Base-by-base conservation (phyloP, 2,797 vertebrate species). In the Oreochromis mossambicus region DNA sequence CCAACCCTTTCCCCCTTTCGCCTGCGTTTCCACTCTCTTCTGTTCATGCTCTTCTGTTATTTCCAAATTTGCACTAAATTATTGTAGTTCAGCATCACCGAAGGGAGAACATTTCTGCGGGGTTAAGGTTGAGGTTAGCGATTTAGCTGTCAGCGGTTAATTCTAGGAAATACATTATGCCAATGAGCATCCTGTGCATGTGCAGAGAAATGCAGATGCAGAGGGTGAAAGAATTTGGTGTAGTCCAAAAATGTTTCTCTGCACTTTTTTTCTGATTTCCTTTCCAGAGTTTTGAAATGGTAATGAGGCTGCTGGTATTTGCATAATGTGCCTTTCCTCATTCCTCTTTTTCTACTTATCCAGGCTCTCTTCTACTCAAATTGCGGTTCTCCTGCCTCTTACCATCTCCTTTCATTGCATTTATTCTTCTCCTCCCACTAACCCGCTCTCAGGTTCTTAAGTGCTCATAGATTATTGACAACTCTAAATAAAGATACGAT, bases 401-500 rank as follows among this genome's bases (percentile, higher is more conserved):
- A 80, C 56, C 54, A 10, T 83, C 81, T 86, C 63, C 82, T 86
- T 88, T 89, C 88, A 89, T 84, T 77, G 56, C 82, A 83, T 86
- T 87, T 83, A 86, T 76, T 83, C 61, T 83, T 51, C 81, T 84
- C 77, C 77, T 82, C 77, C 76, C 82, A 83, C 41, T 34, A 82
- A 81, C 77, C 41, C 61, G 82, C 88, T 84, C 77, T 83, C 86
- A 82, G 82, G 81, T 91, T 89, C 88, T 93, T 94, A 92, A 93
- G 91, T 90, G 80, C 88, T 92, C 90, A 89, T 90, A 78, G 91
- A 95, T 95, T 93, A 95, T 92, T 95, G 92, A 95, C 87, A 79
- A 87, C 75, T 89, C 87, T 88, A 93, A 95, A 95, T 93, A 93
- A 92, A 92, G 91, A 93, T 80, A 77, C 50, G 83, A 94, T 81